Conservation (phyloP, 2,113 vertebrate genomes). For the Tauraco erythrolophus region DNA sequence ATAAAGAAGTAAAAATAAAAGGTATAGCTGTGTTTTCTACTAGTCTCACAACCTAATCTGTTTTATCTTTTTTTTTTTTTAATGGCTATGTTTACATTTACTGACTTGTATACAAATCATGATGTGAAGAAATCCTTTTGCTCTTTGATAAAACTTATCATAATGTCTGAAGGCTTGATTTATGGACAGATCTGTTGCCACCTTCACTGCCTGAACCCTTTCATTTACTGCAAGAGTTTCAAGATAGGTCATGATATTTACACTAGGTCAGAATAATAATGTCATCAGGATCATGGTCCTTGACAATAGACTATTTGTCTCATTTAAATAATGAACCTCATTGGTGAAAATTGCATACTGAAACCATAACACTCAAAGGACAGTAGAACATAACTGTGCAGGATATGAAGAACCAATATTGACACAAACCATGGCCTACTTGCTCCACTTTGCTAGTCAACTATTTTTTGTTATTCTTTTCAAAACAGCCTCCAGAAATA, state of each 20-base stretch:
- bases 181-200: constrained; percentile 77
- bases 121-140: constrained; percentile 76
- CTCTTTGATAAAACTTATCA: constrained; percentile 78
- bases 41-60: not conserved
- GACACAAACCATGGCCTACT: not conserved
- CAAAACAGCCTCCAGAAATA: not conserved
- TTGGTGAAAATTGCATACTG: constrained; percentile 76
- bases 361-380: not conserved
- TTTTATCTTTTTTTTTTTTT: not conserved
- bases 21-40: not conserved
- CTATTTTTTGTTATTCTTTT: not conserved
- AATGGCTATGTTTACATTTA: constrained; percentile 58
- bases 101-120: constrained; percentile 61
- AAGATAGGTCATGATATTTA: constrained; percentile 83
- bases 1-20: constrained; percentile 22
- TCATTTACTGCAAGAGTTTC: constrained; percentile 67
- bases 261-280: constrained; percentile 85
- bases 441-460: not conserved
- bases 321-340: constrained; percentile 86
- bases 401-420: not conserved
- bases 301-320: constrained; percentile 84
- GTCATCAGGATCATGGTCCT: constrained; percentile 48
- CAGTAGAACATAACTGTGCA: not conserved
- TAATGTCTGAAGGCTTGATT: constrained; percentile 76
- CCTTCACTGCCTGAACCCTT: constrained; percentile 72